Evolutionary conservation across 2,797 vertebrate genomes (phyloP).

Genomic region (Peromyscus attwateri): DNA sequence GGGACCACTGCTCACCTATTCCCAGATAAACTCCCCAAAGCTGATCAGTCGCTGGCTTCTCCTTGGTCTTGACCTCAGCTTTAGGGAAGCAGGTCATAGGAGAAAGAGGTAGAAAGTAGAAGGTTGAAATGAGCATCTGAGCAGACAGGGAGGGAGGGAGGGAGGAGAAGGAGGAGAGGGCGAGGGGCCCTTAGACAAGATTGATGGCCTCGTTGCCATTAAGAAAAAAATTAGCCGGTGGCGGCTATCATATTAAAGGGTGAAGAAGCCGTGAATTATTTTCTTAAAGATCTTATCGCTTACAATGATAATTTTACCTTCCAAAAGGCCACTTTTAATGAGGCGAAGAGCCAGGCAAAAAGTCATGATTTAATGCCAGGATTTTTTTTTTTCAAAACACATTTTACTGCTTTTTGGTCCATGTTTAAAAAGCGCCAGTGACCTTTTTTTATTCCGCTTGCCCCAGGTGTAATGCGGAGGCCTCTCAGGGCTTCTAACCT

Average conservation of each 20-base stretch:
- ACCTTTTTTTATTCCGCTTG: slow-evolving; percentile 91
- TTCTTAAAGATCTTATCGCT: slow-evolving; percentile 94
- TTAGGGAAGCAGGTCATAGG: slow-evolving; percentile 60
- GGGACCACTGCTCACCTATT: not conserved
- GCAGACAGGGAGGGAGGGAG: slow-evolving; percentile 68
- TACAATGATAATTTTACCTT: slow-evolving; percentile 95
- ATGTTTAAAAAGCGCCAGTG: slow-evolving; percentile 91
- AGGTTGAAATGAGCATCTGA: slow-evolving; percentile 67
- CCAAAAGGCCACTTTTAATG: slow-evolving; percentile 94
- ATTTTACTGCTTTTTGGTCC: slow-evolving; percentile 92
- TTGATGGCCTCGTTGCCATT: slow-evolving; percentile 93
- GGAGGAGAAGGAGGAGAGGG: slow-evolving; percentile 82
- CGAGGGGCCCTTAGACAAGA: slow-evolving; percentile 87
- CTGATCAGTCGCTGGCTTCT: not conserved
- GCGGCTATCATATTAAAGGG: slow-evolving; percentile 94
- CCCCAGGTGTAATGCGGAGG: slow-evolving; percentile 90
- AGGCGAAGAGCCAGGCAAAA: slow-evolving; percentile 91
- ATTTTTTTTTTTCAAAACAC: slow-evolving; percentile 91
- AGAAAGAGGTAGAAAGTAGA: slow-evolving; percentile 39
- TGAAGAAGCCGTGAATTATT: slow-evolving; percentile 95
- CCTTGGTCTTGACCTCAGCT: slow-evolving; percentile 58
- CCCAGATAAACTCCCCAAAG: not conserved
- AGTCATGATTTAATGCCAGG: slow-evolving; percentile 92
- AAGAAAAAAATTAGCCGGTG: slow-evolving; percentile 94
- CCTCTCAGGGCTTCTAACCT: slow-evolving; percentile 91